These are phyloP conservation scores for Calameuta filiformis DNA, from an alignment of 2,888 invertebrate species.

Conservation along the genomic window DNA sequence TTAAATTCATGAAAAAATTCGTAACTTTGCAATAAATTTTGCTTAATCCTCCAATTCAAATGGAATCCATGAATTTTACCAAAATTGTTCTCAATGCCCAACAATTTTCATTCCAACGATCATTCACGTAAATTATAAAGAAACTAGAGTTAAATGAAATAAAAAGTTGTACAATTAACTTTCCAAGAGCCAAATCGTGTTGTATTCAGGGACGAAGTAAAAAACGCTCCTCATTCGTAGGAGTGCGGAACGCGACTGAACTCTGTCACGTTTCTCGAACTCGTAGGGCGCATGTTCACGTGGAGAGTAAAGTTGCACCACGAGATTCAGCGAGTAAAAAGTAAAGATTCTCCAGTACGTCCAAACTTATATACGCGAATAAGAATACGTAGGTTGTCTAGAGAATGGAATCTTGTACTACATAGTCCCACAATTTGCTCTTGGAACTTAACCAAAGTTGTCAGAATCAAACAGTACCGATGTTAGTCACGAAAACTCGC, in stretches of 20 bases:
- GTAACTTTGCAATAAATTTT: background rate
- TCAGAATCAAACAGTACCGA: background rate
- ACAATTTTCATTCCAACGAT: background rate
- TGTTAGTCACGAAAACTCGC: background rate
- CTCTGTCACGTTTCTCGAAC: background rate
- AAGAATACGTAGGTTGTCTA: background rate
- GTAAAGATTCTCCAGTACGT: too few relatives aligned
- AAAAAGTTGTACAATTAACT: background rate
- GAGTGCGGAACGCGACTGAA: constrained; percentile 4
- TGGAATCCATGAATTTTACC: background rate
- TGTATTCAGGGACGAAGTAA: background rate
- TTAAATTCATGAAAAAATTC: background rate
- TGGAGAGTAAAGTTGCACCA: background rate
- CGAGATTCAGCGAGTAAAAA: too few relatives aligned
- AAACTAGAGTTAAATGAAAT: background rate
- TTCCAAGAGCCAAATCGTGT: background rate
- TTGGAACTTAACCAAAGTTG: background rate
- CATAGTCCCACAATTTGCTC: background rate
- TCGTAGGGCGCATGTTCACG: background rate
- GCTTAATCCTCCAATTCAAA: background rate
- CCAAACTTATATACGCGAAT: background rate
- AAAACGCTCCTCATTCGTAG: background rate
- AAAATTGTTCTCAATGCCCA: background rate
- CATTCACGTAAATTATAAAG: background rate
- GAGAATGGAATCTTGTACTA: background rate